Evolutionary conservation across 2,888 invertebrate genomes (phyloP), one percentile per base, ranked within the genome.

Genomic region (Drosophila quinaria): DNA sequence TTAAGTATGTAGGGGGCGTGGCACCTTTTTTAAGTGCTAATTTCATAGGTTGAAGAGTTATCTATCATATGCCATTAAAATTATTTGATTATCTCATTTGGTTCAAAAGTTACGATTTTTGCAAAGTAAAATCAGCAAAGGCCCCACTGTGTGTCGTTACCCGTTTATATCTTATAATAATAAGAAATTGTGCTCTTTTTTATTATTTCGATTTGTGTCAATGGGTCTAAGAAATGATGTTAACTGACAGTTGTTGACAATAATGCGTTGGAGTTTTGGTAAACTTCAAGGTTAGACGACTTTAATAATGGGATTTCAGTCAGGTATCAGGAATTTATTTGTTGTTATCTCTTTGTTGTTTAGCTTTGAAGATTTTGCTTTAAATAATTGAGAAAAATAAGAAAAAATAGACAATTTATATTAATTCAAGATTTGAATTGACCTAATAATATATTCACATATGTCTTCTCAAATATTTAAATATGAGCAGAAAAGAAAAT

Each of bases 251-350:
- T 67, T 77, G 62, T 67, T 70, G 59, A 47, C 51, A 62, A 71
- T 49, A 33, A 52, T 39, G 19, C 49, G 59, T 52, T 31, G 55
- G 54, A 54, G 39, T 70, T 73, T 41, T 44, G 19, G 10, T 1
- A 4, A 4, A 35, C 50, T 67, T 78, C 80, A 82, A 81, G 81
- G 84, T 76, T 74, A 49, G 42, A n/a, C 33, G 29, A 67, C 17
- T 42, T 44, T 55, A 44, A 17, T 58, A 59, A 47, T 46, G 13
- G 17, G 61, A 59, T 42, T 60, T 52, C 4, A 42, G 41, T 44
- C 29, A 33, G 52, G 15, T 46, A 33, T 22, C 33, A 46, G 9
- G 13, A 13, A 25, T 25, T 37, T 46, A 22, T 54, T 19, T 19
- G 0, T 29, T 3, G 25, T 41, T 10, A 25, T 19, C n/a, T 55